phyloP scores from a whole-genome alignment of 2,888 invertebrate species.

The Tenodera sinensis region DNA sequence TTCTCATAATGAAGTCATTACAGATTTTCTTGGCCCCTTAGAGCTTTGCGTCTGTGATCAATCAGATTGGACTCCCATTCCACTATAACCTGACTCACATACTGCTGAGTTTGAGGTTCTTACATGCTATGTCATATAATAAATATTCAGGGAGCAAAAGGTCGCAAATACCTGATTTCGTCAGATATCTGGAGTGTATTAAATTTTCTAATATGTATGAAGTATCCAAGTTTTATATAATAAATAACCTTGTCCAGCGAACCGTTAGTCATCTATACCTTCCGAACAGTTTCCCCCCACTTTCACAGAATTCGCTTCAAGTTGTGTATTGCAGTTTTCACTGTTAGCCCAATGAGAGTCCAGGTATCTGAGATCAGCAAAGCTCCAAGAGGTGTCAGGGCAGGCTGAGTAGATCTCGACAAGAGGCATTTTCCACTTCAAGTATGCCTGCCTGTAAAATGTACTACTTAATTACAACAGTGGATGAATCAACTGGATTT shows the following conservation, averaged over 20 bases:
- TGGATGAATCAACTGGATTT: not conserved
- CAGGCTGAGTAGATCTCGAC: not conserved
- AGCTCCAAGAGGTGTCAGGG: not conserved
- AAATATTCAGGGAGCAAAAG: not conserved
- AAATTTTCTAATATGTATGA: not conserved
- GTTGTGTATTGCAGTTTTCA: not conserved
- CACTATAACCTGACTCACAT: not conserved
- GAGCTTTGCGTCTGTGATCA: not conserved
- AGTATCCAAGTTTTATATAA: not conserved
- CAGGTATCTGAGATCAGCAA: constrained; percentile 6
- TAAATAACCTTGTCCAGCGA: not conserved
- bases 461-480: constrained; percentile 10
- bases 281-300: not conserved
- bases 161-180: not conserved
- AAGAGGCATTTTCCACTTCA: not conserved
- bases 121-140: not conserved
- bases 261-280: not conserved
- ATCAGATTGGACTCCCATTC: not conserved
- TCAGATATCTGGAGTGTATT: not conserved
- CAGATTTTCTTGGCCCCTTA: not conserved
- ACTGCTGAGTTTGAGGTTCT: not conserved
- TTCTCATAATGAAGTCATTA: not conserved
- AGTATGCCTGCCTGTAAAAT: constrained; percentile 15
- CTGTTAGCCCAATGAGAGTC: not conserved
- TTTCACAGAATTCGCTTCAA: not conserved